These are phyloP conservation scores for Menidia beryllina DNA, from an alignment of 2,113 vertebrate species.

Conservation along the genomic window DNA sequence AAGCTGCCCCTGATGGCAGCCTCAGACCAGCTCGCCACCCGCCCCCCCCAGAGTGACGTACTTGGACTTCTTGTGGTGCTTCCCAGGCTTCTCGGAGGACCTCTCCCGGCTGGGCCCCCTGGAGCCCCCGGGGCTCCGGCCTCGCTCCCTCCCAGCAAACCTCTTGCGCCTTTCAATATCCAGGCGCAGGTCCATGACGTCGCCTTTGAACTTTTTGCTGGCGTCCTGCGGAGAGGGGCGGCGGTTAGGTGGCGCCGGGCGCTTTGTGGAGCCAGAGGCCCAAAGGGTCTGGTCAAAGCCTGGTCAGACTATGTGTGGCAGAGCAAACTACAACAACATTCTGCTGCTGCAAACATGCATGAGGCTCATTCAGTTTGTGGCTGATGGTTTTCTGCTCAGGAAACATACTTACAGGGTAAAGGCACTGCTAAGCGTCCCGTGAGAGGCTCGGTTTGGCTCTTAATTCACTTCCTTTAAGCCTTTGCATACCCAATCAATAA, in stretches of 20 bases:
- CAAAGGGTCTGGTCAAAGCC: too few species aligned
- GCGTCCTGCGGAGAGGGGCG: conserved; percentile 83
- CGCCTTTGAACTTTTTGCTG: conserved; percentile 91
- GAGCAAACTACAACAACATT: not conserved
- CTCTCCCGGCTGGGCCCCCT: conserved; percentile 93
- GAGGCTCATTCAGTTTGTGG: conserved; percentile 63
- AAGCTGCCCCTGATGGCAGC: too few species aligned
- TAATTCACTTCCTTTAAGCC: conserved; percentile 95
- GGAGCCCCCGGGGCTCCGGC: conserved; percentile 91
- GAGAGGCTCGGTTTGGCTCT: conserved; percentile 93
- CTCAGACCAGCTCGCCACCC: too few species aligned
- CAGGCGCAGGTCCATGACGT: conserved; percentile 94
- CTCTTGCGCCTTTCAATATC: conserved; percentile 98
- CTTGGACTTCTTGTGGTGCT: conserved; percentile 96
- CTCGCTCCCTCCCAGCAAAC: conserved; percentile 89
- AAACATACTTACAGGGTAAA: conserved; percentile 96
- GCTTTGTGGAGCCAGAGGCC: too few species aligned
- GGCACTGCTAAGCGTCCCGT: conserved; percentile 91
- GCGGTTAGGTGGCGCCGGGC: not conserved
- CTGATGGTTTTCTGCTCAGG: conserved; percentile 73
- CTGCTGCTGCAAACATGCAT: conserved; percentile 68
- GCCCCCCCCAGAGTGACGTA: too few species aligned
- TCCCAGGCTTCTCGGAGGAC: conserved; percentile 94
- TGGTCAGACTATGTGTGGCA: not conserved
- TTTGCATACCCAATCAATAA: conserved; percentile 98